phyloP scores from a whole-genome alignment of 2,797 vertebrate genomes.

The Poeciliopsis presidionis region DNA sequence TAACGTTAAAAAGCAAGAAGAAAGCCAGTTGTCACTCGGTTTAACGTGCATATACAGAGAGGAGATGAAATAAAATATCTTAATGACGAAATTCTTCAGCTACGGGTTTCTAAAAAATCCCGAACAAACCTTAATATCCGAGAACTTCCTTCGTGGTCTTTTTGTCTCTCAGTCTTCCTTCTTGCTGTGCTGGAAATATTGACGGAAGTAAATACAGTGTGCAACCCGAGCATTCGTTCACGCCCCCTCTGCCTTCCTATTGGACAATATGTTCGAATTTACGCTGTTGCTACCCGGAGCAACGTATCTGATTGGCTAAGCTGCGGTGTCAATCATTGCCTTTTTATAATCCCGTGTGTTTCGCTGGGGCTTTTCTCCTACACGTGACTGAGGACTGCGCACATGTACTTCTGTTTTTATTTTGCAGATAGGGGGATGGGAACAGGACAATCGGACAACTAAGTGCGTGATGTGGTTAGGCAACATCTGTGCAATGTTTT shows the following conservation, averaged over 20 bases:
- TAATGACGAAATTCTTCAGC: accelerated
- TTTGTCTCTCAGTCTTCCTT: slow-evolving; percentile 13
- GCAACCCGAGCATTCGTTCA: not conserved
- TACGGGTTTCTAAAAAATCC: not conserved
- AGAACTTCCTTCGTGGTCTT: slow-evolving; percentile 28
- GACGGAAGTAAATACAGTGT: slow-evolving; percentile 75
- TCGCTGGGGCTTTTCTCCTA: slow-evolving; percentile 52
- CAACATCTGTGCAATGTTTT: slow-evolving; percentile 2
- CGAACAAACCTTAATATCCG: slow-evolving; percentile 52
- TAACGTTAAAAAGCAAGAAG: not conserved
- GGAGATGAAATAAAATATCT: not conserved
- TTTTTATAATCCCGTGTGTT: slow-evolving; percentile 41
- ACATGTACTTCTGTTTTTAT: slow-evolving; percentile 76
- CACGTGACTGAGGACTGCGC: slow-evolving; percentile 71
- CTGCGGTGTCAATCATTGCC: slow-evolving; percentile 22
- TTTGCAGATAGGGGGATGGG: slow-evolving; percentile 53
- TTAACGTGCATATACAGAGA: not conserved
- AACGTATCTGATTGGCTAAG: slow-evolving; percentile 46
- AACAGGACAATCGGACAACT: not conserved
- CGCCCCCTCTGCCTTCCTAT: slow-evolving; percentile 53
- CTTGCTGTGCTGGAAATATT: slow-evolving; percentile 59
- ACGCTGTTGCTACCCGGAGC: slow-evolving; percentile 57
- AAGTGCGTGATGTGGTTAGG: not conserved
- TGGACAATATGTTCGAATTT: slow-evolving; percentile 42
- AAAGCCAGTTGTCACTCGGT: slow-evolving; percentile 37